Conservation (phyloP, 2,888 invertebrate genomes). For the Sinelater perroti region DNA sequence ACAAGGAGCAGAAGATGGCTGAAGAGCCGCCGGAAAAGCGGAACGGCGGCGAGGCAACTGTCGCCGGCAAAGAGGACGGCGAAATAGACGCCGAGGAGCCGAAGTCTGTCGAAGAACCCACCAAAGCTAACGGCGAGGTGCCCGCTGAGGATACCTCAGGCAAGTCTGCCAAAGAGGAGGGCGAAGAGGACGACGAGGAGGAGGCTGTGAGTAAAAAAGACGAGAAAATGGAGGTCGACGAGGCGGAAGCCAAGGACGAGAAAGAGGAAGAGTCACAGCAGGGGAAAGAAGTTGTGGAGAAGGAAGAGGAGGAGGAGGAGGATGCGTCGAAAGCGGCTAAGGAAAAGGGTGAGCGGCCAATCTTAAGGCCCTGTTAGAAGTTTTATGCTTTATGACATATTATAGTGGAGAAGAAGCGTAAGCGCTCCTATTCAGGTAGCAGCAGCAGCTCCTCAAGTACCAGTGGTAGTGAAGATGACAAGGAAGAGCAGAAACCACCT, state of each 20-base stretch:
- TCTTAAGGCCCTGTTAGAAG: neutral
- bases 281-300: constrained; percentile 38
- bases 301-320: constrained; percentile 53
- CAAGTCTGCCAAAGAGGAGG: constrained; percentile 48
- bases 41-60: constrained; percentile 47
- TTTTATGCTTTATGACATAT: neutral
- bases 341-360: constrained; percentile 42
- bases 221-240: constrained; percentile 29
- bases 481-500: constrained; percentile 48
- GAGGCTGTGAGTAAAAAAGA: constrained; percentile 30
- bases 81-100: constrained; percentile 52
- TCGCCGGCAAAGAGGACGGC: constrained; percentile 50
- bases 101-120: constrained; percentile 37
- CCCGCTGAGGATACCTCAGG: constrained; percentile 7
- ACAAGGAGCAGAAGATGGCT: constrained; percentile 45
- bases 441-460: constrained; percentile 63
- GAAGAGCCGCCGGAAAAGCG: constrained; percentile 41
- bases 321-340: constrained; percentile 60
- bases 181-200: constrained; percentile 56
- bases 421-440: constrained; percentile 63
- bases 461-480: constrained; percentile 54
- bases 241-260: constrained; percentile 41
- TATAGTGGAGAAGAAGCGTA: constrained; percentile 55
- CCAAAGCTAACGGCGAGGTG: constrained; percentile 40
- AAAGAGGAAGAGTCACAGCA: constrained; percentile 43